Conservation (phyloP, 2,113 vertebrate species). For the Gymnocephalus cernua region DNA sequence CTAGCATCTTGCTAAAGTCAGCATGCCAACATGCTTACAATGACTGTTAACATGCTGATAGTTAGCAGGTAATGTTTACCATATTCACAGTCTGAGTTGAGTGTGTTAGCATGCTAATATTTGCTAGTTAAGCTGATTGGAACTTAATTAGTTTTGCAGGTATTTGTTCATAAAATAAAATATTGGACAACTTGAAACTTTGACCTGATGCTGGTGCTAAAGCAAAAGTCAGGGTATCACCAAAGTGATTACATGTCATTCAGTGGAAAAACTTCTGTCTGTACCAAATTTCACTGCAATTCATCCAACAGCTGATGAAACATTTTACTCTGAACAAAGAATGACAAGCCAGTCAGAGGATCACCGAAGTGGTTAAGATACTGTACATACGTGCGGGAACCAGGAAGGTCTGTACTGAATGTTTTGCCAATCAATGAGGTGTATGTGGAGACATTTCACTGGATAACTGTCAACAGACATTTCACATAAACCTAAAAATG, state of each 20-base stretch:
- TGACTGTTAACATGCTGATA: slow-evolving; percentile 1
- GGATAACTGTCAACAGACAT: neutral
- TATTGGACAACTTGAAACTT: neutral
- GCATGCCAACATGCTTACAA: neutral
- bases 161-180: neutral
- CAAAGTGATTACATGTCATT: neutral
- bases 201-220: neutral
- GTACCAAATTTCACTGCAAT: neutral
- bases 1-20: slow-evolving; percentile 8
- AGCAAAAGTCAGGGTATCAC: no score
- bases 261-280: neutral
- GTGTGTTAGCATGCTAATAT: no score
- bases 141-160: neutral
- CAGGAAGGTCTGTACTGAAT: neutral
- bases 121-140: neutral
- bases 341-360: neutral
- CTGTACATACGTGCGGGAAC: neutral
- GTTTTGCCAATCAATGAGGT: neutral
- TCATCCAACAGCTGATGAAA: neutral
- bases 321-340: neutral
- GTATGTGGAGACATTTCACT: neutral
- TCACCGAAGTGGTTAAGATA: neutral
- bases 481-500: slow-evolving; percentile 1
- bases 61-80: neutral
- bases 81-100: neutral